phyloP scores from a whole-genome alignment of 2,888 invertebrate genomes.

The Andrena bicolor region DNA sequence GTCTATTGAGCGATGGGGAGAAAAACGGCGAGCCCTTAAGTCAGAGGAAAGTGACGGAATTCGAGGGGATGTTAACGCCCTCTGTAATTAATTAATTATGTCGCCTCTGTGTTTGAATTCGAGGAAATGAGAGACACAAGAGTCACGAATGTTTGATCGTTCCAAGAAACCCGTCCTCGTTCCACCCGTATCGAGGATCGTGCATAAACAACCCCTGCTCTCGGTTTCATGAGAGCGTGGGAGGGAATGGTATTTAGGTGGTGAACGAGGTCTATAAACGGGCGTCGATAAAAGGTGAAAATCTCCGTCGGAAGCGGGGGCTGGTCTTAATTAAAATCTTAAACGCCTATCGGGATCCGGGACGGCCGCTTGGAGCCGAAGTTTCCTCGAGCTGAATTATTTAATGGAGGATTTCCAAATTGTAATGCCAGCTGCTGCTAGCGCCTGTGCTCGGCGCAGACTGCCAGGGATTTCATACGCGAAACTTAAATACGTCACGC shows the following conservation, averaged over 20 bases:
- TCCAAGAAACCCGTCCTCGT: too few relatives aligned
- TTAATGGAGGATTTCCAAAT: slow-evolving; percentile 69
- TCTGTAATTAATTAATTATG: too few relatives aligned
- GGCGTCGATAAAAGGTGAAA: slow-evolving; percentile 39
- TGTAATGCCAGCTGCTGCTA: slow-evolving; percentile 72
- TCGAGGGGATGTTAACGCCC: too few relatives aligned
- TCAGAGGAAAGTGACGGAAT: too few relatives aligned
- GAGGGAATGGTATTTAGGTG: slow-evolving; percentile 2
- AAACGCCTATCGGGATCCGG: slow-evolving; percentile 47
- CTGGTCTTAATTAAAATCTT: slow-evolving; percentile 70
- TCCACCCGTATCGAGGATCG: not conserved
- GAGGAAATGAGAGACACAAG: not conserved
- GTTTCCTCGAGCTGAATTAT: slow-evolving; percentile 62
- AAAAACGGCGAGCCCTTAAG: too few relatives aligned
- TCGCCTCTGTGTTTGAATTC: too few relatives aligned
- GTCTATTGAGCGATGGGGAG: too few relatives aligned
- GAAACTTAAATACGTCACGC: slow-evolving; percentile 69
- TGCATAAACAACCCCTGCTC: not conserved
- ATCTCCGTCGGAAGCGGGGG: slow-evolving; percentile 27
- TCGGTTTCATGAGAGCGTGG: not conserved
- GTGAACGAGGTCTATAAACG: slow-evolving; percentile 24
- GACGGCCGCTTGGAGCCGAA: slow-evolving; percentile 37
- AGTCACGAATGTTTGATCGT: not conserved
- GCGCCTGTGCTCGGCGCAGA: slow-evolving; percentile 42
- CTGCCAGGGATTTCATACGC: slow-evolving; percentile 61